A percentile compares a stretch with the other conserved stretches of the same genome.
Evolutionary conservation across 2,113 vertebrate species (phyloP).

Genomic region (Corythaixoides concolor): DNA sequence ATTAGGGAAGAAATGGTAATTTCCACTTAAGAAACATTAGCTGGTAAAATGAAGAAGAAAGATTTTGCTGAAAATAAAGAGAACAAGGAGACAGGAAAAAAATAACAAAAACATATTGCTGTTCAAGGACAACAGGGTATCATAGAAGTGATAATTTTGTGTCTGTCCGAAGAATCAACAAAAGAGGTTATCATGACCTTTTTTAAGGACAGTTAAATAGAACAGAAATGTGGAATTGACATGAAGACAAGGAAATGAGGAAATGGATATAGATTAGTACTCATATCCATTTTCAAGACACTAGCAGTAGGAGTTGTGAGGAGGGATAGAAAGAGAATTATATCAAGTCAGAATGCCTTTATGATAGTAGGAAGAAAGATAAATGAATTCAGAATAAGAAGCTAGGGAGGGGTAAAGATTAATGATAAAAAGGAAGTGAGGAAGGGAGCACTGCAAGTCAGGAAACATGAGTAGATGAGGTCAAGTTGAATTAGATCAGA

Average conservation of each 20-base stretch:
- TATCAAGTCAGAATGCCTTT: neutral
- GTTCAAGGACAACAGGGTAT: neutral
- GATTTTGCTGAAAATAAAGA: neutral
- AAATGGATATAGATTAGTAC: neutral
- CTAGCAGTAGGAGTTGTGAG: neutral
- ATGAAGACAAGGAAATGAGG: neutral
- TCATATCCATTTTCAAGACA: neutral
- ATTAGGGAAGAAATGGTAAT: neutral
- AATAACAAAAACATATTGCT: neutral
- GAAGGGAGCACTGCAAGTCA: neutral
- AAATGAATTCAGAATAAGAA: neutral
- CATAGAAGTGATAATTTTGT: neutral
- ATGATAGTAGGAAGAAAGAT: neutral
- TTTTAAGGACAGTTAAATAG: neutral
- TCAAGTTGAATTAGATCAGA: slow-evolving; percentile 2
- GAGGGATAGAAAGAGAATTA: neutral
- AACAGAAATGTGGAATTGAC: neutral
- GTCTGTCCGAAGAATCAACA: neutral
- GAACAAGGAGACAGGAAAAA: neutral
- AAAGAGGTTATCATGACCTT: neutral
- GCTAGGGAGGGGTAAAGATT: neutral
- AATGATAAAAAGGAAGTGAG: neutral
- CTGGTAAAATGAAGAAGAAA: neutral
- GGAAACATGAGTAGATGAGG: neutral
- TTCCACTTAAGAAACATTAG: neutral